phyloP scores from a whole-genome alignment of 2,888 invertebrate genomes.

The Andricus quercusramuli region DNA sequence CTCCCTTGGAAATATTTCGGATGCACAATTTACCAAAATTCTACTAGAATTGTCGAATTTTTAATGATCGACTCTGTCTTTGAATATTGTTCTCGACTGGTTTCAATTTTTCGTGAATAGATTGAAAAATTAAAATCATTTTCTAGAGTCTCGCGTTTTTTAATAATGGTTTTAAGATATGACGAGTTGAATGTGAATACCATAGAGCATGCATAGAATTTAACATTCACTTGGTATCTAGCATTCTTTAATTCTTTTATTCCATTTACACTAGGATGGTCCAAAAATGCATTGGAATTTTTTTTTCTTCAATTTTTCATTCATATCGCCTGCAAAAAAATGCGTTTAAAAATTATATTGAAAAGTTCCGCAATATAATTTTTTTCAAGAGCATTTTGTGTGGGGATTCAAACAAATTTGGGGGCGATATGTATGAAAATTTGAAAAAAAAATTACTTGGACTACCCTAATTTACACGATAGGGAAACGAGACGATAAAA shows the following conservation, averaged over 20 bases:
- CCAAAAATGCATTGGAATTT: no score
- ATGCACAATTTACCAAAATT: not conserved
- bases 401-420: no score
- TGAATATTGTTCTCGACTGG: not conserved
- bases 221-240: slow-evolving; percentile 31
- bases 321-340: no score
- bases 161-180: slow-evolving; percentile 28
- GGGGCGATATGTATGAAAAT: no score
- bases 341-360: no score
- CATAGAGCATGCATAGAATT: not conserved
- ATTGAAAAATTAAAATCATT: not conserved
- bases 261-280: not conserved
- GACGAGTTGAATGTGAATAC: slow-evolving; percentile 23
- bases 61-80: not conserved
- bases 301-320: no score
- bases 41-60: not conserved
- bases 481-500: slow-evolving; percentile 2
- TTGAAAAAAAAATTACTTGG: no score
- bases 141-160: not conserved
- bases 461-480: not conserved
- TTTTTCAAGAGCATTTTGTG: no score
- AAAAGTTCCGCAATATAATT: no score
- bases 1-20: not conserved
- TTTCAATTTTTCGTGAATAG: not conserved
- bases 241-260: slow-evolving; percentile 34